A percentile compares a stretch with the other conserved stretches of the same genome.
Evolutionary conservation across 2,888 invertebrate species (phyloP).

Genomic region (Seira musarum): DNA sequence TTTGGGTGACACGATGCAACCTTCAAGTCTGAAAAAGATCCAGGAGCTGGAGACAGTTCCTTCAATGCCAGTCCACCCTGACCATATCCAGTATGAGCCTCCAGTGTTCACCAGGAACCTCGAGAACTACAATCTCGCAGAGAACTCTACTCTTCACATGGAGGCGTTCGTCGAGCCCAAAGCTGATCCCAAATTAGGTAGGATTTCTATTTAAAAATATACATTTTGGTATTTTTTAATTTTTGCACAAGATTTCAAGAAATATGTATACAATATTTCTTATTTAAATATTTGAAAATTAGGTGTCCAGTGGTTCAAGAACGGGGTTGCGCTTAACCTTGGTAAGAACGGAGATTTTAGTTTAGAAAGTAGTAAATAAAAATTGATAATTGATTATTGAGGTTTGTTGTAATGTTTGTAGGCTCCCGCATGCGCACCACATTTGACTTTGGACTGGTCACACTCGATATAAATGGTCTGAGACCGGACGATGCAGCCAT

Average conservation of each 20-base stretch:
- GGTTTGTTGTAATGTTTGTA: slow-evolving; percentile 1
- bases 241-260: too few species aligned
- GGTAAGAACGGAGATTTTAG: slow-evolving; percentile 74
- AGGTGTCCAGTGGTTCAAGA: slow-evolving; percentile 88
- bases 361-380: not conserved
- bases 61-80: slow-evolving; percentile 73
- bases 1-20: slow-evolving; percentile 87
- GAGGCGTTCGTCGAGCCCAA: slow-evolving; percentile 94
- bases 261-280: too few species aligned
- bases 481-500: slow-evolving; percentile 88
- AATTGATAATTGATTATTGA: not conserved
- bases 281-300: too few species aligned
- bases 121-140: slow-evolving; percentile 85
- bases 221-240: not conserved
- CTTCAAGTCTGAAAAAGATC: slow-evolving; percentile 94
- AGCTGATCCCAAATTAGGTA: slow-evolving; percentile 80
- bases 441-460: slow-evolving; percentile 97
- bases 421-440: slow-evolving; percentile 77
- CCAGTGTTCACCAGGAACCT: slow-evolving; percentile 97
- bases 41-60: slow-evolving; percentile 88
- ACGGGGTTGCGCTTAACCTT: slow-evolving; percentile 87
- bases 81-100: slow-evolving; percentile 88
- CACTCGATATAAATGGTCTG: slow-evolving; percentile 89
- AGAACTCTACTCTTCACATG: slow-evolving; percentile 88
- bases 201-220: slow-evolving; percentile 79